Base-by-base conservation (phyloP, 2,888 invertebrate species). In the Aspidiotus rigidus region DNA sequence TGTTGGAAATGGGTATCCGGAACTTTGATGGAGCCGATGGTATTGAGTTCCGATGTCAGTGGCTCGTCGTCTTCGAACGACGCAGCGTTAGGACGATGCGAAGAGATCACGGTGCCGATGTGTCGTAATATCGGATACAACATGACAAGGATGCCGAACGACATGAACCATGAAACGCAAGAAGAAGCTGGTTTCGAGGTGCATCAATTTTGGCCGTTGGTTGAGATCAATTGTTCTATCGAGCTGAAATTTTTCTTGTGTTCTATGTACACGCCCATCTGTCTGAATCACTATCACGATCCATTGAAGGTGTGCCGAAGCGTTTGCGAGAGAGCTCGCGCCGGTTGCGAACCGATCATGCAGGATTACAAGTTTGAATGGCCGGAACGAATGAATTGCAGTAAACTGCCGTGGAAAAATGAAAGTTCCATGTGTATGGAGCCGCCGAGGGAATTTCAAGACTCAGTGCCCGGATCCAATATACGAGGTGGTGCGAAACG, bases 121-220 rank as follows among this genome's bases (percentile, higher is more conserved):
- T 99, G 98, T 80, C 85, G 90, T 72, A 93, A 93, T 70, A 94
- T 97, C 78, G 95, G 94, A 10, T 97, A 97, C 83, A 97, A 97
- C 79, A 83, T 87, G 78, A 97, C 96, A 28, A 86, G 90, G 72
- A 96, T 97, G 88, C 98, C 98, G 62, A 99, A 99, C 81, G 90
- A 93, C 77, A 85, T 97, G 77, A 94, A 96, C 78, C 97, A 99
- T 79, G 95, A 96, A 78, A 92, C 89, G 44, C 98, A 98, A 79
- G 97, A 98, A 73, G 98, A 99, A 80, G 98, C 98, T 2, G 98
- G 97, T 0, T 81, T 98, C 60, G 93, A 93, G 80, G 95, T 94
- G 54, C 96, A 98, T 79, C 97, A 99, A 79, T 99, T 97, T 80
- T 97, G 93, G 92, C 98, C 98, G 0, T 83, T 99, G 70, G 97